Base-by-base conservation (phyloP, 2,888 invertebrate genomes). In the Crepidodera aurea region DNA sequence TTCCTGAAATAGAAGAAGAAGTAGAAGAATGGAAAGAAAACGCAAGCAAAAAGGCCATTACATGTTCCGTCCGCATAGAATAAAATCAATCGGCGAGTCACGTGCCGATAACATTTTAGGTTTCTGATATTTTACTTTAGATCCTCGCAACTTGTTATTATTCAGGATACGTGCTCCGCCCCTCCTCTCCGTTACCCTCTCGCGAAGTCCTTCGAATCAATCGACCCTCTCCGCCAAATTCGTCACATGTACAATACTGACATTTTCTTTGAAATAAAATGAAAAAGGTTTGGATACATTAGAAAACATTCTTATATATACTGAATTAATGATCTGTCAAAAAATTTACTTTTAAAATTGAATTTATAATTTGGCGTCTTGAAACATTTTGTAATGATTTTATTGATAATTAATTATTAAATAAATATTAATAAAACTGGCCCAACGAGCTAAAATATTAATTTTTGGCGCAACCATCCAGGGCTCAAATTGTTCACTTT, bases 101-200 rank as follows among this genome's bases (percentile, higher is more conserved):
- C 81, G 80, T 79, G 80, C 80, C 75, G 69, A 79, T 78, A 79
- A 79, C 81, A 79, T 80, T 80, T 80, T 80, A 77, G 79, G 79
- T 81, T 80, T 80, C 78, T 81, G 81, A 81, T 81, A 81, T 81
- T 81, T 81, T 80, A 81, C 80, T 81, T 79, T 79, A 70, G 68
- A 65, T 63, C 66, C 68, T 66, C 67, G 62, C 61, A 62, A 60
- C 64, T 77, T 73, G 76, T 81, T 81, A 79, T 79, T 80, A 81
- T 81, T 79, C 81, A 74, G 75, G 71, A 71, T 73, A 75, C 75
- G 78, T 75, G 71, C 71, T 69, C 65, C 40, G 68, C 69, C 65
- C 27, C 55, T 18, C 19, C 15, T 44, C 32, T 34, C 15, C 57
- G 12, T 15, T 29, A 51, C 53, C 27, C 51, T 39, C 60, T 42